A percentile compares a stretch with the other conserved stretches of the same genome.
Conservation (phyloP, 2,888 invertebrate genomes). For the Leucophenga maculata region DNA sequence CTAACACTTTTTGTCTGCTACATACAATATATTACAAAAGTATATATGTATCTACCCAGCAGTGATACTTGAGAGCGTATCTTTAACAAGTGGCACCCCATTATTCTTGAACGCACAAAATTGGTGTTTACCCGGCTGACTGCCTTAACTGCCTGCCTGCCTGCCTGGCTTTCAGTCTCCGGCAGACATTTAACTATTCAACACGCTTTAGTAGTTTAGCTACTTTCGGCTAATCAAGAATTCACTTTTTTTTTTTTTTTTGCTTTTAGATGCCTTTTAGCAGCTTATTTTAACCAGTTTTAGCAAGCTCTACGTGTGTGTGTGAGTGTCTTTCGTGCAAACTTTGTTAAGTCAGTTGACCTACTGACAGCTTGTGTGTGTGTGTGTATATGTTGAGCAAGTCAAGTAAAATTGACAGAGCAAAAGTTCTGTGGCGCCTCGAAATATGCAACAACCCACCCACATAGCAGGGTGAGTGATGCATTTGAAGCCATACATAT, state of each 20-base stretch:
- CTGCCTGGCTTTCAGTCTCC: no score
- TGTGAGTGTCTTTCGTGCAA: neutral
- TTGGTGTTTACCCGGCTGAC: no score
- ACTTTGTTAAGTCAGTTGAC: slow-evolving; percentile 25
- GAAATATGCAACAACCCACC: neutral
- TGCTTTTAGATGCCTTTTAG: slow-evolving; percentile 64
- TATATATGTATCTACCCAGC: no score
- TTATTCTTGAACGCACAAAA: no score
- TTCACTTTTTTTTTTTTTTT: slow-evolving; percentile 43
- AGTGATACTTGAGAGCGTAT: no score
- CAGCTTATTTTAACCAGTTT: slow-evolving; percentile 52
- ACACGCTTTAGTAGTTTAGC: no score
- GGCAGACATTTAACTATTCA: no score
- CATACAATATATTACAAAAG: no score
- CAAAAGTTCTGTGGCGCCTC: slow-evolving; percentile 11
- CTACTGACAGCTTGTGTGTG: slow-evolving; percentile 11
- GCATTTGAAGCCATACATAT: neutral
- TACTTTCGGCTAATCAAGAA: slow-evolving; percentile 13
- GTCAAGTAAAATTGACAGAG: neutral
- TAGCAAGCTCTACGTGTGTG: neutral
- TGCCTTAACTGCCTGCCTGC: no score
- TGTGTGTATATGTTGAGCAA: neutral
- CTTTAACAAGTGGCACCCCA: no score
- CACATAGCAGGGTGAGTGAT: neutral
- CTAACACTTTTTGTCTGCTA: no score